A percentile compares a stretch with the other conserved stretches of the same genome.
These are phyloP conservation scores for Microplitis manilae DNA, from an alignment of 2,888 invertebrate genomes.

Conservation along the genomic window DNA sequence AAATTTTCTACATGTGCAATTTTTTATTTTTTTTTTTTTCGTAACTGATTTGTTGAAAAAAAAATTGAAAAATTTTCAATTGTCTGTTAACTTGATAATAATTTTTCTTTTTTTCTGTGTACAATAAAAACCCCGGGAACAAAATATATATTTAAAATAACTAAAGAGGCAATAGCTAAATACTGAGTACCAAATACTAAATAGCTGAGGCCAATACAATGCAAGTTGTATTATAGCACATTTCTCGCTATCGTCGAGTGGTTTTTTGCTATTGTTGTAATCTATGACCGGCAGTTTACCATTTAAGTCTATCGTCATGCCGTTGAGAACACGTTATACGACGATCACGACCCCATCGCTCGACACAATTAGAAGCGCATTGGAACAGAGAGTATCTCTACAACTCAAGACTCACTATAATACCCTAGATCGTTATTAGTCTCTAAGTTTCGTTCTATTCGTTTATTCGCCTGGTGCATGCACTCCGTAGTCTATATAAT, in stretches of 20 bases:
- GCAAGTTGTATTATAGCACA: conserved; percentile 10
- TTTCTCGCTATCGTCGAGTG: conserved; percentile 33
- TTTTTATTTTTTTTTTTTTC: too few relatives aligned
- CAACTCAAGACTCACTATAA: neutral
- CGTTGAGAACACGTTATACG: conserved; percentile 33
- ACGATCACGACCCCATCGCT: conserved; percentile 39
- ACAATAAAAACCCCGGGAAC: neutral
- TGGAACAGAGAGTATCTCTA: neutral
- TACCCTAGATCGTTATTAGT: conserved; percentile 38
- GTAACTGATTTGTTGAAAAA: too few relatives aligned
- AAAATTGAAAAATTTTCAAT: neutral
- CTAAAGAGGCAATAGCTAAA: neutral
- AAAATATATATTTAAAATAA: neutral
- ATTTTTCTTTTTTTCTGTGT: neutral
- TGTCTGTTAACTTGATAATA: neutral
- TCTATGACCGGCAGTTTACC: conserved; percentile 33
- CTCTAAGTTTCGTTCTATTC: conserved; percentile 31
- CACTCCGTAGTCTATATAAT: neutral
- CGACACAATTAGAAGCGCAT: conserved; percentile 37
- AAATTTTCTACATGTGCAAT: too few relatives aligned
- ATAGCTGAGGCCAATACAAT: neutral
- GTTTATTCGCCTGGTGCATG: neutral
- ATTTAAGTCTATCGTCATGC: conserved; percentile 39
- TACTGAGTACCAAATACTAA: neutral
- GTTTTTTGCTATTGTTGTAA: conserved; percentile 33